Conservation (phyloP, 2,888 invertebrate genomes). For the Himalopsyche kuldschensis region DNA sequence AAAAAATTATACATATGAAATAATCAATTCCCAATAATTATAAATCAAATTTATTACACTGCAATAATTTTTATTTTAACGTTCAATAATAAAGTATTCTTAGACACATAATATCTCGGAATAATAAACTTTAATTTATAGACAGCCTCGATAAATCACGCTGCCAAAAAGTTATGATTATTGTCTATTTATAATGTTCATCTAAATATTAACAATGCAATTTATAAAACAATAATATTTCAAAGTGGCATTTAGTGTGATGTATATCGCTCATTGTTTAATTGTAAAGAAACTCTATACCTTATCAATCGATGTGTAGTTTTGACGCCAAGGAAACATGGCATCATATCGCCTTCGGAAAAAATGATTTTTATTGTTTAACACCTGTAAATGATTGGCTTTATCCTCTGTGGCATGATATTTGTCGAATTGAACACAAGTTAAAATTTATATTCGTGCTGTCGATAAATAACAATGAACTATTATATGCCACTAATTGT, state of each 20-base stretch:
- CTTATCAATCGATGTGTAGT: not conserved
- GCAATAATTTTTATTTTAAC: not conserved
- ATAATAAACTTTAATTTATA: not conserved
- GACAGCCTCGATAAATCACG: not conserved
- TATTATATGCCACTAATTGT: too few species aligned
- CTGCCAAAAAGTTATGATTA: not conserved
- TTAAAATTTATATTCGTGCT: too few species aligned
- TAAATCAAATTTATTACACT: not conserved
- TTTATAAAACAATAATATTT: not conserved
- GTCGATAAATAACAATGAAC: too few species aligned
- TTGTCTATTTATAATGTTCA: not conserved
- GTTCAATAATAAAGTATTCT: not conserved
- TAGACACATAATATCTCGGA: not conserved
- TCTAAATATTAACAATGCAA: not conserved
- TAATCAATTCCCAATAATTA: not conserved
- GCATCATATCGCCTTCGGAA: not conserved
- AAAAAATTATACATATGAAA: not conserved
- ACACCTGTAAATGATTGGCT: not conserved
- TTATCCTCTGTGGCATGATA: too few species aligned
- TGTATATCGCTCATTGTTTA: not conserved
- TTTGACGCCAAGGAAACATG: not conserved
- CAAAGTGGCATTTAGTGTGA: not conserved
- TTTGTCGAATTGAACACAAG: too few species aligned
- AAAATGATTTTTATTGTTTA: not conserved
- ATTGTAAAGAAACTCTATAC: not conserved